Evolutionary conservation across 2,113 vertebrate species (phyloP), one percentile per base, ranked within the genome.

Genomic region (Phoxinus phoxinus): DNA sequence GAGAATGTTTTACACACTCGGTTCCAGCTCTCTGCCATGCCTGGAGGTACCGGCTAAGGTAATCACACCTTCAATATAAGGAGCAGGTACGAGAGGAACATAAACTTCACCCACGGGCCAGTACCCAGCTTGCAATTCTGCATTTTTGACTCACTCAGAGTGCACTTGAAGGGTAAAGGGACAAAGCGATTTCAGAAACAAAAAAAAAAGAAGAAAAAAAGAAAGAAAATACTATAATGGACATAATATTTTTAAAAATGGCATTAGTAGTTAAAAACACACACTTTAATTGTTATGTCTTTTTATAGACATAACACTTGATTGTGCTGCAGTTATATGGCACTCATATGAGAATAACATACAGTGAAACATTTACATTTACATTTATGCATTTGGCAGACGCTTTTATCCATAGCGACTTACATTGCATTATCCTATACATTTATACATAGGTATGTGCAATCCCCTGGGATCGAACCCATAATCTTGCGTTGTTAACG

Each of bases 11-110:
- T 77, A 71, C 75, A 87, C 56, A 15, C 74, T 35, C 84, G 37
- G 67, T 75, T 84, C 69, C 48, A 74, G 82, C 59, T 84, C 53
- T 44, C 82, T 83, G 89, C 90, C 92, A 92, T 87, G 77, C 87
- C 93, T 91, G 81, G 86, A 92, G 89, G 88, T 77, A 72, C 90
- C 88, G 69, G 88, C 75, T 88, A 89, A 89, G 84, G 85, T 88
- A 89, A 91, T 86, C 84, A 85, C 74, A 79, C 35, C 37, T 37
- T 58, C 35, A 25, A 21, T 48, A 75, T 67, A 67, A 81, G 73
- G 51, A 78, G 23, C 13, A 69, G 23, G 8, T 51, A 25, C 10
- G 27, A 46, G 13, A 67, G n/a, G 58, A 71, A 48, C n/a, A 65
- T 75, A 25, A 61, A 51, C 58, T 23, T 84, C 32, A 77, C 58